Conservation (phyloP, 2,113 vertebrate species). For the Chiloscyllium plagiosum region DNA sequence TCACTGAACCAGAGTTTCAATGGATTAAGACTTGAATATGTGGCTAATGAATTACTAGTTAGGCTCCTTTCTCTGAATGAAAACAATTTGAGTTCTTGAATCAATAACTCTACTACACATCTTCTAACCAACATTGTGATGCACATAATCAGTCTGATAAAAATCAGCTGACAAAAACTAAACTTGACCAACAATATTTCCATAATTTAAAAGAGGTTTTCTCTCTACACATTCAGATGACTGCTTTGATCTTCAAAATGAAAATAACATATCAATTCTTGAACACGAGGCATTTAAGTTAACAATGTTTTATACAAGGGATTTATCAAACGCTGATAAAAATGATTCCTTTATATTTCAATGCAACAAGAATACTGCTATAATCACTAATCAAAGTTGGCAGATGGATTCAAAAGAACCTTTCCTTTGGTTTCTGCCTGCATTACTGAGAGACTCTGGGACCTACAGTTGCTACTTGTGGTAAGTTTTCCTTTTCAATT, state of each 20-base stretch:
- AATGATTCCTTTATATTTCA: background rate
- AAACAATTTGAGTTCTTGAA: background rate
- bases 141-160: background rate
- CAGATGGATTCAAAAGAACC: background rate
- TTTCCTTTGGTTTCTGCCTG: slow-evolving; percentile 16
- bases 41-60: background rate
- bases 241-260: background rate
- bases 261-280: background rate
- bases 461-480: background rate
- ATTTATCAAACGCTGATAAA: background rate
- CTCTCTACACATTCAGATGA: background rate
- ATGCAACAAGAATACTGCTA: background rate
- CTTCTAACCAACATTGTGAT: background rate
- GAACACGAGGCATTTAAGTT: background rate
- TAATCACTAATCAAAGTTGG: background rate
- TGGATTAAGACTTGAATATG: background rate
- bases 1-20: background rate
- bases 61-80: background rate
- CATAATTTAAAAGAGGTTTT: background rate
- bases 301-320: background rate
- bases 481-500: background rate
- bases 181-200: background rate
- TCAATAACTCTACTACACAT: background rate
- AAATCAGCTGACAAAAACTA: too few species aligned
- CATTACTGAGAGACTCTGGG: background rate